A percentile compares a stretch with the other conserved stretches of the same genome.
Conservation (phyloP, 2,888 invertebrate genomes). For the Phaonia tiefii region DNA sequence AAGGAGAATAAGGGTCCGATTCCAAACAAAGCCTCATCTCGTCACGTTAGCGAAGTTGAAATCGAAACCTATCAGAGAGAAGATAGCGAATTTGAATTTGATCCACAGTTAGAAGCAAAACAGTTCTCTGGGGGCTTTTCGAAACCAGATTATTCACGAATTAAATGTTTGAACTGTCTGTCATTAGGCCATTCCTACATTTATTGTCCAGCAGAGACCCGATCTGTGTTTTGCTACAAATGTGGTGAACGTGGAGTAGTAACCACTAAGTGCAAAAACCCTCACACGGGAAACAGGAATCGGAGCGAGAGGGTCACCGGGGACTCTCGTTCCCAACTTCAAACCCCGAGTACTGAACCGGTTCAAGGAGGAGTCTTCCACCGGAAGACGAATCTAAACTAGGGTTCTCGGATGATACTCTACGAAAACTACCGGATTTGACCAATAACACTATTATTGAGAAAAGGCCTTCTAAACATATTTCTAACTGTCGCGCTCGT, state of each 20-base stretch:
- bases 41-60: background rate
- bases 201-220: conserved; percentile 19
- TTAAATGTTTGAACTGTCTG: conserved; percentile 48
- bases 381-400: conserved; percentile 31
- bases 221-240: conserved; percentile 26
- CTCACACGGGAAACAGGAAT: conserved; percentile 23
- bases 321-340: too few species aligned
- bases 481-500: background rate
- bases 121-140: background rate
- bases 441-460: background rate
- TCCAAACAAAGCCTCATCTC: background rate
- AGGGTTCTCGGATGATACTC: background rate
- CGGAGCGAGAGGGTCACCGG: conserved; percentile 38
- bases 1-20: background rate
- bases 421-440: background rate
- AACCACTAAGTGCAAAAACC: conserved; percentile 17
- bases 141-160: conserved; percentile 26
- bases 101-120: conserved; percentile 29
- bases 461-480: background rate
- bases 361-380: conserved; percentile 16
- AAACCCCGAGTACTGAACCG: conserved; percentile 31
- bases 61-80: background rate
- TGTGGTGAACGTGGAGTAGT: conserved; percentile 30
- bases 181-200: conserved; percentile 39
- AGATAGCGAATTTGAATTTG: background rate